Conservation (phyloP, 2,888 invertebrate genomes). For the Aphidius colemani region DNA sequence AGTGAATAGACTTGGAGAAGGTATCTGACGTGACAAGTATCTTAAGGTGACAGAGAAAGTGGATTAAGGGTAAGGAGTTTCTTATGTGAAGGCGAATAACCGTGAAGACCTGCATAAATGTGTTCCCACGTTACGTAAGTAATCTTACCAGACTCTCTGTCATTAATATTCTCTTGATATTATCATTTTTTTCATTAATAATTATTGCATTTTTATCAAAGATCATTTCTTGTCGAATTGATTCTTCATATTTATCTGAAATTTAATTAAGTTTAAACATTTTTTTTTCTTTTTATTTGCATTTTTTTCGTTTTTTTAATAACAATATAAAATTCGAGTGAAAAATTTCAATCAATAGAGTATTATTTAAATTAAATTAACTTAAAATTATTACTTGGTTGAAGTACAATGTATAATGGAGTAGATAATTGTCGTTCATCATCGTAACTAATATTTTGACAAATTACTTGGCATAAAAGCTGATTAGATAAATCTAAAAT, state of each 20-base stretch:
- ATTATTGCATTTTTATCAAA: too few relatives aligned
- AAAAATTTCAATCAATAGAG: too few relatives aligned
- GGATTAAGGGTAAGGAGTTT: conserved; percentile 19
- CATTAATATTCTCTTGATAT: not conserved
- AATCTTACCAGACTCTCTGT: conserved; percentile 9
- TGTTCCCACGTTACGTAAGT: conserved; percentile 10
- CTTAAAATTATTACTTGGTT: conserved; percentile 21
- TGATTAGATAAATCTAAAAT: conserved; percentile 35
- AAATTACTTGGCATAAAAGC: conserved; percentile 37
- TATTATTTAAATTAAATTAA: too few relatives aligned
- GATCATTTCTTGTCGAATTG: too few relatives aligned
- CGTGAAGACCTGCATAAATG: not conserved
- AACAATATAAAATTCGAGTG: too few relatives aligned
- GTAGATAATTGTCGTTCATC: conserved; percentile 32
- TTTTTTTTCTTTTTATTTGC: not conserved
- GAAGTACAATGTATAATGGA: conserved; percentile 31
- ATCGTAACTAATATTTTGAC: conserved; percentile 32
- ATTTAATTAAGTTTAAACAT: not conserved
- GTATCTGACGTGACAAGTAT: conserved; percentile 15
- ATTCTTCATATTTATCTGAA: too few relatives aligned
- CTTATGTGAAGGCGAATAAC: not conserved
- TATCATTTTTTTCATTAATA: too few relatives aligned
- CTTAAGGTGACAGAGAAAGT: conserved; percentile 24
- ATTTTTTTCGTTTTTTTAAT: not conserved
- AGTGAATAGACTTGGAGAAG: not conserved